Evolutionary conservation across 2,797 vertebrate genomes (phyloP).

Genomic region (Vultur gryphus): DNA sequence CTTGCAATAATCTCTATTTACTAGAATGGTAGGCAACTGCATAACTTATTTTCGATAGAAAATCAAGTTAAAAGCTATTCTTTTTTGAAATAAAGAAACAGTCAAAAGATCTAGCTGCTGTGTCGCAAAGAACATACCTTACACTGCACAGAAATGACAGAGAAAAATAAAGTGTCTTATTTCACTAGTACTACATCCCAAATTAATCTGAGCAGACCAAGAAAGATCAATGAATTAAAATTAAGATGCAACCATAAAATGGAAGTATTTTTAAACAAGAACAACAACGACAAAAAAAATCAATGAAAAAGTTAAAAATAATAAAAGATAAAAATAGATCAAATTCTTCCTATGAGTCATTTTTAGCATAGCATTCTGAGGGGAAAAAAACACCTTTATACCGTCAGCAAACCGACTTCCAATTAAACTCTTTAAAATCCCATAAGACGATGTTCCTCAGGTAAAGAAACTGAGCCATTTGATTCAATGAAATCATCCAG

Average conservation of each 20-base stretch:
- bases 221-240: neutral
- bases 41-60: neutral
- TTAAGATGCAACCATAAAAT: neutral
- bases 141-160: neutral
- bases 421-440: neutral
- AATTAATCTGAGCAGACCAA: neutral
- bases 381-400: neutral
- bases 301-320: neutral
- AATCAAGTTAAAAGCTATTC: neutral
- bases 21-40: neutral
- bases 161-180: neutral
- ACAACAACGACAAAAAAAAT: neutral
- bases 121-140: neutral
- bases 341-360: neutral
- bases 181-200: neutral
- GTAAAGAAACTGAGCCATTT: neutral
- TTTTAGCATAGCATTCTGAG: neutral
- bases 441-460: neutral
- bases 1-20: neutral
- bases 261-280: neutral
- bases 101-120: neutral
- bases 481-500: neutral
- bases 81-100: neutral
- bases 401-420: neutral
- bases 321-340: neutral